These are phyloP conservation scores for Leucoraja ocellata DNA, from an alignment of 2,797 vertebrate genomes.

Conservation along the genomic window DNA sequence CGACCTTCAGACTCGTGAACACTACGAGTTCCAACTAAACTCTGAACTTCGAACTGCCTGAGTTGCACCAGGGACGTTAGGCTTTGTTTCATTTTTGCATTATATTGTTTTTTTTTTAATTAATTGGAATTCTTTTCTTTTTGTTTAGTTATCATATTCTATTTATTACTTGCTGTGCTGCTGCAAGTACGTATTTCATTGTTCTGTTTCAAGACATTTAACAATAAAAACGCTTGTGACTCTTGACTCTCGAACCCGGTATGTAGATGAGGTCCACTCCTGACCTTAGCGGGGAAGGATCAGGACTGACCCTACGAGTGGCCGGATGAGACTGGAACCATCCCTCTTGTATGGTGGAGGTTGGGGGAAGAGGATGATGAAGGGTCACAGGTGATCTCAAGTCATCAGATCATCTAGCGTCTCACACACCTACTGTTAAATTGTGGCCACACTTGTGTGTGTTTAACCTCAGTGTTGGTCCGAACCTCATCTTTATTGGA, in stretches of 20 bases:
- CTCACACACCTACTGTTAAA: background rate
- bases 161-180: too few relatives aligned
- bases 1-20: too few relatives aligned
- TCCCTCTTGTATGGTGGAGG: background rate
- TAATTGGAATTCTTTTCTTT: too few relatives aligned
- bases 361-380: background rate
- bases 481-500: background rate
- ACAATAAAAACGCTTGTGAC: too few relatives aligned
- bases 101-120: too few relatives aligned
- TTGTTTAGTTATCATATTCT: too few relatives aligned
- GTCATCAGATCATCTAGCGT: background rate
- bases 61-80: too few relatives aligned
- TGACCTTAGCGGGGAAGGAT: background rate
- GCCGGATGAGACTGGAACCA: background rate
- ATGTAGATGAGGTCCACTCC: background rate
- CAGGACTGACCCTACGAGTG: background rate
- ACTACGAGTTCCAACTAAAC: too few relatives aligned
- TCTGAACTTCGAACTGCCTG: too few relatives aligned
- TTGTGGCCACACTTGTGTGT: background rate
- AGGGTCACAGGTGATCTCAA: background rate
- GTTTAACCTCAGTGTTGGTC: background rate
- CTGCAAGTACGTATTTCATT: too few relatives aligned
- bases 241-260: background rate
- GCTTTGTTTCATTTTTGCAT: too few relatives aligned
- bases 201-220: too few relatives aligned